phyloP scores from a whole-genome alignment of 2,113 vertebrate genomes.

The Alces alces region DNA sequence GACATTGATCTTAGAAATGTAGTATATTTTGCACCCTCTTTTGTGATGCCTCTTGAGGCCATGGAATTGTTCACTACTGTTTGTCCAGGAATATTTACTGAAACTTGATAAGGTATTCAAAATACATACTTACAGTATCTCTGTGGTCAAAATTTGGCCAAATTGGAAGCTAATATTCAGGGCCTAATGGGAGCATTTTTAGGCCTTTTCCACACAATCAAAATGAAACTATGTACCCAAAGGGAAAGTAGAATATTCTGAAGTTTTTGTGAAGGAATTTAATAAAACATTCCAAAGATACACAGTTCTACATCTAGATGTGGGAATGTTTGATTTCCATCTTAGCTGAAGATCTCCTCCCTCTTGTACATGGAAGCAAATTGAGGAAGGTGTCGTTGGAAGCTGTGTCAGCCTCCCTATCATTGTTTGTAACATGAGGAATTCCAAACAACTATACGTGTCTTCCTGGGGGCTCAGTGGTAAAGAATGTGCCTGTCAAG shows the following conservation, averaged over 20 bases:
- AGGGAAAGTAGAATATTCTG: neutral
- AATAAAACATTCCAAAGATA: neutral
- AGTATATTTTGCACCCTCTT: neutral
- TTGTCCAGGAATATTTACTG: neutral
- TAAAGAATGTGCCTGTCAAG: neutral
- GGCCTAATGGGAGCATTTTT: neutral
- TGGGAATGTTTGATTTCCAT: neutral
- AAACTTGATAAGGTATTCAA: neutral
- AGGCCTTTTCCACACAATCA: neutral
- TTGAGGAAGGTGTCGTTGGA: neutral
- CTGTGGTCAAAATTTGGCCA: neutral
- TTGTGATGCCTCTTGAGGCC: neutral
- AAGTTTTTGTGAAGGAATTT: neutral
- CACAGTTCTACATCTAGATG: neutral
- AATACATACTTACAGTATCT: neutral
- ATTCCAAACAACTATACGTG: neutral
- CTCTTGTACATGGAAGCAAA: neutral
- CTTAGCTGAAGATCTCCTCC: neutral
- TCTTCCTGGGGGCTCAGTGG: neutral
- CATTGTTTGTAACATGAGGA: neutral
- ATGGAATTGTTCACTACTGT: neutral
- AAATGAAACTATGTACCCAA: neutral
- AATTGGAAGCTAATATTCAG: neutral
- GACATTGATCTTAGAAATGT: neutral
- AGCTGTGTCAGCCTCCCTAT: neutral